A percentile compares a stretch with the other conserved stretches of the same genome.
Conservation (phyloP, 2,888 invertebrate genomes). For the Ormyrus rosae region DNA sequence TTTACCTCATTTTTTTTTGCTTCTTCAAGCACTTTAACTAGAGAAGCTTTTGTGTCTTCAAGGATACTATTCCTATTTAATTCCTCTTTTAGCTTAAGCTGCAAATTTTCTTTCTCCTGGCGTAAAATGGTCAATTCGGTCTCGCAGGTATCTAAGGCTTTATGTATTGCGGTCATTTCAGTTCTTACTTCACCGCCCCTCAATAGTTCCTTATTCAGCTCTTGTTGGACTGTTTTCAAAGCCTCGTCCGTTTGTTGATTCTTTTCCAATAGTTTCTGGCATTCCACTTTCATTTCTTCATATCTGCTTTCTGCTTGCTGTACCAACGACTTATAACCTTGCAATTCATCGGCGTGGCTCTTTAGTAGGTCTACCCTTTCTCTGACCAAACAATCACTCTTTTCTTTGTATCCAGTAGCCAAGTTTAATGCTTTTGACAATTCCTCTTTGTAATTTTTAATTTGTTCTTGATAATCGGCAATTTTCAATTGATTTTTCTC, state of each 20-base stretch:
- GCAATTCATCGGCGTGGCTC: constrained; percentile 70
- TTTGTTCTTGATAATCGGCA: constrained; percentile 77
- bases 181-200: constrained; percentile 68
- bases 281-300: constrained; percentile 67
- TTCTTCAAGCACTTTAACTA: constrained; percentile 78
- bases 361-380: constrained; percentile 71
- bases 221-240: constrained; percentile 68
- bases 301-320: constrained; percentile 70
- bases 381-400: constrained; percentile 69
- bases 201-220: constrained; percentile 70
- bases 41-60: constrained; percentile 78
- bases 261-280: constrained; percentile 66
- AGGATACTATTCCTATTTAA: constrained; percentile 76
- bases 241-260: constrained; percentile 66
- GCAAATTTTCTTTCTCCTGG: constrained; percentile 77
- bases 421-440: constrained; percentile 84
- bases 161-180: constrained; percentile 72
- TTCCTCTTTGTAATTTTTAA: constrained; percentile 83
- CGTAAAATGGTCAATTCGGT: constrained; percentile 74
- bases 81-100: constrained; percentile 78
- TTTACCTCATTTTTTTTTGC: constrained; percentile 76
- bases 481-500: constrained; percentile 77
- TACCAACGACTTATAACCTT: constrained; percentile 69
- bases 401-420: constrained; percentile 75
- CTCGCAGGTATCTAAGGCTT: constrained; percentile 72